These are phyloP conservation scores for Actenoides hombroni DNA, from an alignment of 2,113 vertebrate species.

Conservation along the genomic window DNA sequence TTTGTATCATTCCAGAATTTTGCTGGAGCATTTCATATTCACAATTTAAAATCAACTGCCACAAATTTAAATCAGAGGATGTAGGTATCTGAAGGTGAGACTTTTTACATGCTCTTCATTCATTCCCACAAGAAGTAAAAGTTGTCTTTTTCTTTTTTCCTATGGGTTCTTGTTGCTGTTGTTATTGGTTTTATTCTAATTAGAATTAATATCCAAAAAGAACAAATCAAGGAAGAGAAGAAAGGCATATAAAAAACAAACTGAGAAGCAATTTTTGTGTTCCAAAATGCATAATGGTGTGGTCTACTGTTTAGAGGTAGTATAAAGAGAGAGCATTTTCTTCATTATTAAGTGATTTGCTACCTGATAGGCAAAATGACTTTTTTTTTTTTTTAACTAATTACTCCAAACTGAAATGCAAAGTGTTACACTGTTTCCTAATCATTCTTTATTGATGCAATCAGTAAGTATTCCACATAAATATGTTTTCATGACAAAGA, in stretches of 20 bases:
- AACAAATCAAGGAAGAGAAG: not conserved
- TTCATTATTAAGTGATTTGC: not conserved
- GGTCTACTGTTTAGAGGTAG: not conserved
- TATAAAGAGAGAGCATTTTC: not conserved
- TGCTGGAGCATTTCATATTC: not conserved
- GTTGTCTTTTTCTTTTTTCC: not conserved
- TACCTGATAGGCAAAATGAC: not conserved
- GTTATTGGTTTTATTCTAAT: not conserved
- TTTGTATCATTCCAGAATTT: not conserved
- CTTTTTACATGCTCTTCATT: not conserved
- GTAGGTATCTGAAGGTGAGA: not conserved
- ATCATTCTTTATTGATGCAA: not conserved
- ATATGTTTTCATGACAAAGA: not conserved
- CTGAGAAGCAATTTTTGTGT: not conserved
- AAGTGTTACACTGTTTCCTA: not conserved
- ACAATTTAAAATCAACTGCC: not conserved
- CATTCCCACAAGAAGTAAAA: not conserved
- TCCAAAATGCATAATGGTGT: not conserved
- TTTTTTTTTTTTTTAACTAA: not conserved
- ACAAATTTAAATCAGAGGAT: not conserved
- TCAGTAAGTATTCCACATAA: not conserved
- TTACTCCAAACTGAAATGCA: not conserved
- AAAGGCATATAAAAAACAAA: not conserved
- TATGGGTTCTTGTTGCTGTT: not conserved
- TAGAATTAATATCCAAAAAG: not conserved